Base-by-base conservation (phyloP, 2,888 invertebrate species). In the Trachelus troglodyta region DNA sequence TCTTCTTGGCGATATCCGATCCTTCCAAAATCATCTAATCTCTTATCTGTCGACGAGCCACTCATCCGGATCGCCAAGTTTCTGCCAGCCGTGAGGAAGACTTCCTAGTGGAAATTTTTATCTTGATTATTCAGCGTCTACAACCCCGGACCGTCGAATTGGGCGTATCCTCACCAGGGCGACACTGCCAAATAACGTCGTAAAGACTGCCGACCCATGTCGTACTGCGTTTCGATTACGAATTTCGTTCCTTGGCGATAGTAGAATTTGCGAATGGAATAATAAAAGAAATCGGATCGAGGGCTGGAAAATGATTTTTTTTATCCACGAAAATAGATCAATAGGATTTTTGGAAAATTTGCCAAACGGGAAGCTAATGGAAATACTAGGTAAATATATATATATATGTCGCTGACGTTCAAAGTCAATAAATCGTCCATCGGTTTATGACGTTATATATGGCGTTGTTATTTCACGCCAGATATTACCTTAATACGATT, bases 81-180 rank as follows among this genome's bases (percentile, higher is more conserved):
- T 79, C 69, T 76, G 74, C 77, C 73, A 79, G 80, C 81, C 75
- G 75, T 77, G 80, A 74, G 74, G 75, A 81, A 79, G 77, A 76
- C 79, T 76, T 79, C 81, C 80, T 79, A 81, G 83, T 84, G 82
- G 83, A 85, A 86, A 87, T 85, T 84, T 85, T 88, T 84, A 84
- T 86, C 87, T 85, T 84, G 86, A 87, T 87, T 88, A 88, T 87
- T 85, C 86, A 87, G 85, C 85, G 83, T 82, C 86, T 87, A 87
- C 81, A 77, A 78, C 75, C 78, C 75, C 74, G 80, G 81, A 75
- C 79, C 75, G 76, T 56, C 9, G 23, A 9, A 56, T 23, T 23
- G 56, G 56, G 56, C 56, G 71, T 56, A 31, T 33, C 30, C 35
- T 31, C 15, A 34, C 35, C 69, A 79, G 78, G 83, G 79, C 79